Base-by-base conservation (phyloP, 2,113 vertebrate genomes). In the Orthonyx spaldingii region DNA sequence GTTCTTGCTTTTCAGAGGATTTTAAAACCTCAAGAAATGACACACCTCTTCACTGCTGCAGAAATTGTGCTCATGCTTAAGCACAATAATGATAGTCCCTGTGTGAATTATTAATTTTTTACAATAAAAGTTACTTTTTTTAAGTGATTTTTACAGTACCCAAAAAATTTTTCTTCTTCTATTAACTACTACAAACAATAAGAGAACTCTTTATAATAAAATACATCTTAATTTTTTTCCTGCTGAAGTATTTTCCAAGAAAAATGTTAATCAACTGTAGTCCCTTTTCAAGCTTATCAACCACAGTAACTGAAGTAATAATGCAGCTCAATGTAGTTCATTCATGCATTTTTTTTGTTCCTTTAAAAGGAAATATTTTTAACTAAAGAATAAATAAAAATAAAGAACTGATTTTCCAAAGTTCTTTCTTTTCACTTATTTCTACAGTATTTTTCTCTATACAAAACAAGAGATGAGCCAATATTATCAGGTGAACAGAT, bases 261-360 rank as follows among this genome's bases (percentile, higher is more conserved):
- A 82, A 81, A 61, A 59, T 2, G 1, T 78, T 82, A 57, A 50
- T 37, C 35, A 47, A 41, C 24, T 12, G 4, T 5, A 87, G 27
- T 23, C 20, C 3, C 32, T 83, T 80, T 59, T 68, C 72, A 83
- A 57, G 7, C 5, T 64, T 39, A 72, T 72, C 39, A 68, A 21
- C 42, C 11, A 27, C 30, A 60, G 24, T 78, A 53, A 65, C 22
- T 44, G 37, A 79, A 79, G 28, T 42, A 87, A 42, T 19, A 26
- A 15, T 22, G 27, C 6, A 4, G 2, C 11, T 91, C 56, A 78
- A 19, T 1, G 0, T 15, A 76, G 47, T 41, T 17, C 1, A 5
- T 63, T 76, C 19, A 24, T 41, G 37, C 4, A 28, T 50, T 76
- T 35, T 68, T 76, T 33, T 50, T 57, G 1, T 50, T 68, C 13